Percentiles rank a stretch among this genome's conserved stretches.
phyloP scores from a whole-genome alignment of 2,888 invertebrate genomes.

The Meteorus colon region DNA sequence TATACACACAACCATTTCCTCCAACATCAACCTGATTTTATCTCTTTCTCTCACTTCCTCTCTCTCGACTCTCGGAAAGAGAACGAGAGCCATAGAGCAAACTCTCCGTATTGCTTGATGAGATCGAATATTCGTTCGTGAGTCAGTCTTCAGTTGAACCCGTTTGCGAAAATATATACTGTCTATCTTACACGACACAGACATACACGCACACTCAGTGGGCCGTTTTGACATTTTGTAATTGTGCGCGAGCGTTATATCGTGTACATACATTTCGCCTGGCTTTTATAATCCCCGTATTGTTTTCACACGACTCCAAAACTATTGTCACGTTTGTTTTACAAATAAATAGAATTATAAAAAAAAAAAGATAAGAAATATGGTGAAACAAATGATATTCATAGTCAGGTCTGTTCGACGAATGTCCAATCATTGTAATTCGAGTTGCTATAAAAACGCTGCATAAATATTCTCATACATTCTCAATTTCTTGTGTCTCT shows the following conservation, averaged over 20 bases:
- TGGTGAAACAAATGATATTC: too few species aligned
- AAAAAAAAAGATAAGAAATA: too few species aligned
- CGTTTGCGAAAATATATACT: slow-evolving; percentile 7
- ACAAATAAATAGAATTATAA: too few species aligned
- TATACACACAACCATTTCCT: slow-evolving; percentile 49
- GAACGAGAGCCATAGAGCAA: not conserved
- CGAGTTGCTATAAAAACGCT: not conserved
- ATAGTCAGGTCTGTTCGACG: too few species aligned
- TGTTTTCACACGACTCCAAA: not conserved
- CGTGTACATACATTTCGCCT: not conserved
- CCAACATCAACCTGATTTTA: slow-evolving; percentile 18
- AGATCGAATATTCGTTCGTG: slow-evolving; percentile 14
- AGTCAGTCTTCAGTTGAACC: slow-evolving; percentile 7
- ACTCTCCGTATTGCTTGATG: slow-evolving; percentile 10
- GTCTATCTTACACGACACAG: too few species aligned
- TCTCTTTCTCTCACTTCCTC: not conserved
- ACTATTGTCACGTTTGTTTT: too few species aligned
- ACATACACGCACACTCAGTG: not conserved
- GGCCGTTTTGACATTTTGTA: not conserved
- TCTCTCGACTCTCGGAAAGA: not conserved
- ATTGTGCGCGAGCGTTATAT: slow-evolving; percentile 4
- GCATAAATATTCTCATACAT: not conserved
- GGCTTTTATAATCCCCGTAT: not conserved
- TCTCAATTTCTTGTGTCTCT: not conserved
- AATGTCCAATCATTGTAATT: not conserved